Evolutionary conservation across 2,888 invertebrate genomes (phyloP).

Genomic region (Yponomeuta cagnagella): DNA sequence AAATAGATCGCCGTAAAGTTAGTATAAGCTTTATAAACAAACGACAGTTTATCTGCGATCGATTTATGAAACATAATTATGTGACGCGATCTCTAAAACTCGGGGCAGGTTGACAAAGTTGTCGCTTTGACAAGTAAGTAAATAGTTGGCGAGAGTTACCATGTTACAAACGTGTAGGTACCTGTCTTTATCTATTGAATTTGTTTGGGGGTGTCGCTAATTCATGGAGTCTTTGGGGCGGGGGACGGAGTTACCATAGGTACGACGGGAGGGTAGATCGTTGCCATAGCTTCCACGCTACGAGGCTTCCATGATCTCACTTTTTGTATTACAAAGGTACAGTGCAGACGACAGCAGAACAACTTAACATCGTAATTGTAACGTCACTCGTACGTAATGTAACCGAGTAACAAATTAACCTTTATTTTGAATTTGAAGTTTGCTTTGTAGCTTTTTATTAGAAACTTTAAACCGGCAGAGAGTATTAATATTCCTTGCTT

Average conservation of each 20-base stretch:
- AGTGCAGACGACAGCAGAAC: no score
- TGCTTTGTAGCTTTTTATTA: no score
- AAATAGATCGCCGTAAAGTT: no score
- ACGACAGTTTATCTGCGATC: no score
- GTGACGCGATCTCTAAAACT: neutral
- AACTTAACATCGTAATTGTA: neutral
- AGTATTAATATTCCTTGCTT: no score
- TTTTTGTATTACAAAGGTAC: neutral
- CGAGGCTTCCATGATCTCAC: slow-evolving; percentile 6
- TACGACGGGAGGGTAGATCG: slow-evolving; percentile 39
- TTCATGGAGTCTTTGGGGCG: slow-evolving; percentile 46
- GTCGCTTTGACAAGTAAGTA: neutral
- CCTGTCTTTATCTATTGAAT: slow-evolving; percentile 16
- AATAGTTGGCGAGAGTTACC: slow-evolving; percentile 6
- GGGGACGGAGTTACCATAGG: slow-evolving; percentile 51
- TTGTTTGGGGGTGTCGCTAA: slow-evolving; percentile 32
- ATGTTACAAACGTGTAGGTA: neutral
- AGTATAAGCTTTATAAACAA: no score
- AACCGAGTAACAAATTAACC: no score
- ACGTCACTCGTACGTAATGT: no score
- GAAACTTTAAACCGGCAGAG: no score
- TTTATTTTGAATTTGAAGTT: no score
- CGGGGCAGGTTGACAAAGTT: neutral
- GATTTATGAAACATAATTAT: neutral
- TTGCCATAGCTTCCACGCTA: slow-evolving; percentile 41